Evolutionary conservation across 2,888 invertebrate genomes (phyloP).

Genomic region (Ferrisia virgata): DNA sequence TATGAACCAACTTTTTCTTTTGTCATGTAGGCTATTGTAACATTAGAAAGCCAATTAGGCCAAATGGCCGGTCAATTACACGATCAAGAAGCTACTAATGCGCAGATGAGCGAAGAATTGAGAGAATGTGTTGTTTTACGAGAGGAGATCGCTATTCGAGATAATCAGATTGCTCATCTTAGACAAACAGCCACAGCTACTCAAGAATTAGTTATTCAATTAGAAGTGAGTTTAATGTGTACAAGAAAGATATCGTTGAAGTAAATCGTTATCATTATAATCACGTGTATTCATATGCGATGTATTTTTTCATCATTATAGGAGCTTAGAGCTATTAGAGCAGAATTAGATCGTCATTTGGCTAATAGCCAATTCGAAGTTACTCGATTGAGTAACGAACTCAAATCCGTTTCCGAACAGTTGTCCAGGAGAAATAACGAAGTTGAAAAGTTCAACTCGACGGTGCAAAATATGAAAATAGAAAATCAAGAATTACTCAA

Average conservation of each 20-base stretch:
- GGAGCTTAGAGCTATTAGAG: conserved; percentile 58
- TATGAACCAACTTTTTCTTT: neutral
- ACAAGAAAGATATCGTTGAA: too few species aligned
- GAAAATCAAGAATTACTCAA: conserved; percentile 48
- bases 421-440: conserved; percentile 53
- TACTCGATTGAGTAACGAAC: conserved; percentile 59
- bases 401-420: conserved; percentile 55
- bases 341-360: conserved; percentile 59
- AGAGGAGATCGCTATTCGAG: neutral
- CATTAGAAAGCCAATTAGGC: conserved; percentile 52
- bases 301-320: conserved; percentile 50
- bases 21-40: conserved; percentile 52
- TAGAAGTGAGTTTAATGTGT: conserved; percentile 35
- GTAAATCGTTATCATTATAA: neutral
- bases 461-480: conserved; percentile 41
- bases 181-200: conserved; percentile 16
- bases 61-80: conserved; percentile 52
- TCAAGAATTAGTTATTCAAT: conserved; percentile 37
- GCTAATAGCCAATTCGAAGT: conserved; percentile 56
- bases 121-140: conserved; percentile 52
- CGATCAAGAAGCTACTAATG: conserved; percentile 51
- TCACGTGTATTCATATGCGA: neutral
- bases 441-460: conserved; percentile 48
- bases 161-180: conserved; percentile 28
- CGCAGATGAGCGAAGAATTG: conserved; percentile 52